A percentile compares a stretch with the other conserved stretches of the same genome.
Conservation (phyloP, 2,797 vertebrate genomes). For the Chaetodon trifasciatus region DNA sequence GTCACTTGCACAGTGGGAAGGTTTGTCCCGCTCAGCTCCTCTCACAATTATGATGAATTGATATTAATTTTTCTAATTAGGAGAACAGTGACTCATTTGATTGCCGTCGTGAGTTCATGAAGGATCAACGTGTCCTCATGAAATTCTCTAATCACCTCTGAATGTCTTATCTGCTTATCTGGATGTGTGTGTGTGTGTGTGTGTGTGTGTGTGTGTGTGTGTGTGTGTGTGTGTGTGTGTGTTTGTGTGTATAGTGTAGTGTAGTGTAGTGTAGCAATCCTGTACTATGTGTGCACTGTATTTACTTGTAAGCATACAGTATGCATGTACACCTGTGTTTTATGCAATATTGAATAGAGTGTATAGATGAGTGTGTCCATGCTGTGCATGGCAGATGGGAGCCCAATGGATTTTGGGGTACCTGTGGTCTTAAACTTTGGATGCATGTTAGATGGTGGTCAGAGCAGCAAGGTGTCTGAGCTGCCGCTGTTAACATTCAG, state of each 20-base stretch:
- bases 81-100: slow-evolving; percentile 7
- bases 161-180: not conserved
- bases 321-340: slow-evolving; percentile 2
- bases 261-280: too few species aligned
- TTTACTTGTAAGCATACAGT: not conserved
- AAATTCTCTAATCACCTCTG: slow-evolving; percentile 36
- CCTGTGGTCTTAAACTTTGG: slow-evolving; percentile 6
- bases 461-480: slow-evolving; percentile 22
- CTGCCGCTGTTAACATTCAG: not conserved
- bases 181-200: not conserved
- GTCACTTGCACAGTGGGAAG: slow-evolving; percentile 17
- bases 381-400: slow-evolving; percentile 59
- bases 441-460: slow-evolving; percentile 6
- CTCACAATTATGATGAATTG: slow-evolving; percentile 22
- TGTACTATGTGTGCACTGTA: not conserved
- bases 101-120: slow-evolving; percentile 24
- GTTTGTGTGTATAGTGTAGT: too few species aligned
- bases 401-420: slow-evolving; percentile 47
- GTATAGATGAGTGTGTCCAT: not conserved
- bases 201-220: not conserved
- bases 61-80: slow-evolving; percentile 49
- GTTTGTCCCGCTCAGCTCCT: not conserved
- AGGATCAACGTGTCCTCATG: slow-evolving; percentile 29
- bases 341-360: not conserved
- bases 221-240: not conserved